A percentile compares a stretch with the other conserved stretches of the same genome.
Evolutionary conservation across 2,888 invertebrate species (phyloP).

Genomic region (Kryphioiulus occultus): DNA sequence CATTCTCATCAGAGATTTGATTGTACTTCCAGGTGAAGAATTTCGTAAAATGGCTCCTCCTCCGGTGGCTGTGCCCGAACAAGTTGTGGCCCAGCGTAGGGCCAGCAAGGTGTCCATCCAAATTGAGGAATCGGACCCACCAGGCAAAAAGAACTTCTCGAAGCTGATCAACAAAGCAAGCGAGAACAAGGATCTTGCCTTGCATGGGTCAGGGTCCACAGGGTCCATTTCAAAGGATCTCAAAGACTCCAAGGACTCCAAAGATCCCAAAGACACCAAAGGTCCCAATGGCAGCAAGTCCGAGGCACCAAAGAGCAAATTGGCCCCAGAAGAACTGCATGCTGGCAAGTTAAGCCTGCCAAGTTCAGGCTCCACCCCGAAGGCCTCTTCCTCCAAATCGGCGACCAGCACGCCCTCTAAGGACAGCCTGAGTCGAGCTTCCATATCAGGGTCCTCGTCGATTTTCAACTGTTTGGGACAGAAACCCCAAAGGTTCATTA

Average conservation of each 20-base stretch:
- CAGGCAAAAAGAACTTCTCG: conserved; percentile 47
- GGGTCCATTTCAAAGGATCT: not conserved
- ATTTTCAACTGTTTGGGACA: conserved; percentile 16
- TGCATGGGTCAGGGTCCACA: not conserved
- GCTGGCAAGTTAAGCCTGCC: not conserved
- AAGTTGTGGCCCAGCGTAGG: not conserved
- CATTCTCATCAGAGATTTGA: not conserved
- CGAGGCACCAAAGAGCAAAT: not conserved
- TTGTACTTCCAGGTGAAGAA: conserved; percentile 16
- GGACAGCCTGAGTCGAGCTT: not conserved
- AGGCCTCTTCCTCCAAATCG: not conserved
- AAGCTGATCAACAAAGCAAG: conserved; percentile 43
- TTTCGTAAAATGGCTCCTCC: conserved; percentile 43
- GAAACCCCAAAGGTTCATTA: not conserved
- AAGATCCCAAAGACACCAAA: not conserved
- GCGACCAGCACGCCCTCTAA: not conserved
- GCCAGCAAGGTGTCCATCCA: not conserved
- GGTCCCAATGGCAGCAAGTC: not conserved
- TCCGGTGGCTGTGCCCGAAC: not conserved
- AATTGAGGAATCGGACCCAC: conserved; percentile 10
- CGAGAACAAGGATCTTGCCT: conserved; percentile 46
- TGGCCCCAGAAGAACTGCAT: not conserved
- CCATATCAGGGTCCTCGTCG: not conserved
- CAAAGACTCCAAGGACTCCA: not conserved
- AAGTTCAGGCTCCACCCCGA: not conserved